Evolutionary conservation across 23 tunicate genomes (phyloP), one percentile per base, ranked within the genome.

Genomic region (Trididemnum nubilum): DNA sequence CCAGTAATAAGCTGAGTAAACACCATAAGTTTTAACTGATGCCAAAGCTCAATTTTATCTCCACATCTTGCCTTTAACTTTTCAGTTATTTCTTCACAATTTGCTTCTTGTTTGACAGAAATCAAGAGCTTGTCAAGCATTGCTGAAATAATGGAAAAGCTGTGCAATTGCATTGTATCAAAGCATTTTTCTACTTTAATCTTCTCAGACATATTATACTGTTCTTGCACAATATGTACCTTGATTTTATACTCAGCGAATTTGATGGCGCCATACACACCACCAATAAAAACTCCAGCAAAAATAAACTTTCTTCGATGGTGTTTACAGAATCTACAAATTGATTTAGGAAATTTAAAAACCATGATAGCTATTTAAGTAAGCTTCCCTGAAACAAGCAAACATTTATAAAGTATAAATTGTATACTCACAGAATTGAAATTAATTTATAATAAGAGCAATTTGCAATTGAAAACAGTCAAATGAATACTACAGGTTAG

Each of bases 281-380:
- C 90, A 4, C 97, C 90, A 70, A 91, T 63, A 67, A 91, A 84
- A 4, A 91, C 90, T 30, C 97, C 97, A 38, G 85, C 81, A 70
- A 91, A 91, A 26, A 91, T 77, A 82, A 91, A 85, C 79, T 91
- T 91, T 30, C 81, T 88, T 31, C 83, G 78, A 76, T 91, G 97
- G n/a, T 85, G 90, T 28, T 73, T 72, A 22, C 80, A 76, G 49
- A 85, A 85, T 2, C 63, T 36, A 65, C 88, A 85, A 22, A 85
- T 1, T 2, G 59, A 73, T 12, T 76, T 66, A 26, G 81, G 82
- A 65, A 76, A 76, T 35, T 22, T 24, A 64, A 64, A 65, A 22
- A 77, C 32, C 88, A 85, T 85, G n/a, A n/a, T n/a, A n/a, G n/a
- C n/a, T n/a, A n/a, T n/a, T n/a, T n/a, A n/a, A n/a, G n/a, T n/a